These are phyloP conservation scores for Vulpes ferrilata DNA, from an alignment of 2,113 vertebrate species.

Conservation along the genomic window DNA sequence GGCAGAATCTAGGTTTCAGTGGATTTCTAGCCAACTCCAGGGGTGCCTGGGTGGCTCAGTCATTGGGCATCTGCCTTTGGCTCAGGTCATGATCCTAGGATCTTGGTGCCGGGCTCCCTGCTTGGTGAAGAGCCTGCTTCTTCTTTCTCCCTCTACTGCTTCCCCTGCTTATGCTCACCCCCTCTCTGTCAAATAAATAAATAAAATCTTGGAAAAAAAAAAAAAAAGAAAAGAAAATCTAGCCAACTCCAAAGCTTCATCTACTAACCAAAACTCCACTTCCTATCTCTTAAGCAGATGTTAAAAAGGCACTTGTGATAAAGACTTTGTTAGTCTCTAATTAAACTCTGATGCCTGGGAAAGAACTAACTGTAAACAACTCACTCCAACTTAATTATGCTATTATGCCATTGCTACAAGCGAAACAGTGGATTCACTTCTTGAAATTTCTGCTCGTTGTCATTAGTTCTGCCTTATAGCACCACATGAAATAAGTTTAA, in stretches of 20 bases:
- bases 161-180: too few species aligned
- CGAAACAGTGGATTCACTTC: not conserved
- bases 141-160: too few species aligned
- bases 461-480: not conserved
- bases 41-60: too few species aligned
- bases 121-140: too few species aligned
- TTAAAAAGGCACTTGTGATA: not conserved
- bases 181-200: too few species aligned
- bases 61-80: too few species aligned
- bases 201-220: too few species aligned
- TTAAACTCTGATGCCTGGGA: not conserved
- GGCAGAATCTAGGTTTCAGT: not conserved
- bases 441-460: not conserved
- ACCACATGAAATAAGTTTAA: not conserved
- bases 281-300: not conserved
- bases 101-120: too few species aligned
- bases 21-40: not conserved
- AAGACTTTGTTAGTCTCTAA: not conserved
- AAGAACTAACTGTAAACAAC: not conserved
- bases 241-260: not conserved
- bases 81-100: too few species aligned
- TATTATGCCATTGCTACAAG: not conserved
- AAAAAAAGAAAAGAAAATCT: not conserved
- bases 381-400: not conserved
- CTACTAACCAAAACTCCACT: not conserved